Conservation (phyloP, 1,140 invertebrate genomes). For the Coptotermes formosanus region DNA sequence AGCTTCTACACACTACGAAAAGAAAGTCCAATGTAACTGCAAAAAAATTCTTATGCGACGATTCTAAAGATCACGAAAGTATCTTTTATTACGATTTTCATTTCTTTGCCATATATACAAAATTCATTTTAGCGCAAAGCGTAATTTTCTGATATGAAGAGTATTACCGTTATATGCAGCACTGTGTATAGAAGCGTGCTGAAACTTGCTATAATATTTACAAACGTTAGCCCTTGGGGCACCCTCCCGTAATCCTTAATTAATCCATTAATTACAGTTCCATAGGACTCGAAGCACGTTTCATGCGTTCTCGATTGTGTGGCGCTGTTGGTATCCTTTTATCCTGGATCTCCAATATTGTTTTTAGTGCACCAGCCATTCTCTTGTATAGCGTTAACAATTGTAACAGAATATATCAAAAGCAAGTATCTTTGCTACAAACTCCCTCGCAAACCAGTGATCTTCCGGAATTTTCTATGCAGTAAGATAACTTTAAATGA, state of each 20-base stretch:
- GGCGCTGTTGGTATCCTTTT: neutral
- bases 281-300: neutral
- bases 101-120: neutral
- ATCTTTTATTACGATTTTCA: neutral
- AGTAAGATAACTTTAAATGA: neutral
- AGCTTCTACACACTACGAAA: no score
- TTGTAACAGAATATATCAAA: neutral
- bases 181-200: neutral
- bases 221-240: neutral
- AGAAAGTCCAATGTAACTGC: no score
- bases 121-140: neutral
- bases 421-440: neutral
- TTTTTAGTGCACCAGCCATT: neutral
- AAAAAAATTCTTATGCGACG: neutral
- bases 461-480: neutral
- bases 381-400: neutral
- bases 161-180: no score
- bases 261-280: neutral
- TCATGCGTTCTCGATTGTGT: neutral
- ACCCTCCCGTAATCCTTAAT: neutral
- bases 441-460: neutral
- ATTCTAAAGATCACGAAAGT: neutral
- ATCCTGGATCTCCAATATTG: constrained; percentile 16
- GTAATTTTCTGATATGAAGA: neutral
- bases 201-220: neutral